Conservation (phyloP, 2,797 vertebrate genomes). For the Pristis pectinata region DNA sequence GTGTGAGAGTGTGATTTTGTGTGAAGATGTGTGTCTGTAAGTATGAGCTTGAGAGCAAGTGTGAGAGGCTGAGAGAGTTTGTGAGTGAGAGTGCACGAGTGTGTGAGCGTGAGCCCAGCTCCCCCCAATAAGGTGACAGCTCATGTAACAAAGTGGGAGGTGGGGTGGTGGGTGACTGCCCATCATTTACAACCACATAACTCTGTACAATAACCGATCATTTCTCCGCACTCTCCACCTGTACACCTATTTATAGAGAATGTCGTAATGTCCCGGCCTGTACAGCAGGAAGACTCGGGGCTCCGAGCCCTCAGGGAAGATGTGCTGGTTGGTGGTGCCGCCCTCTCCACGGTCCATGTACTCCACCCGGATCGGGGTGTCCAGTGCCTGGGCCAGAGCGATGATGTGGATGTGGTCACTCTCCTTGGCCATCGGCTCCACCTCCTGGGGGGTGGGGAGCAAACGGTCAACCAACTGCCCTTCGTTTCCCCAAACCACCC, state of each 20-base stretch:
- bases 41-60: no score
- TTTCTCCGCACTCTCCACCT: slow-evolving; percentile 48
- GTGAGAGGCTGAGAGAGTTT: no score
- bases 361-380: slow-evolving; percentile 85
- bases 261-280: slow-evolving; percentile 91
- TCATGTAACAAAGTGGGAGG: slow-evolving; percentile 53
- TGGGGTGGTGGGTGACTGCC: slow-evolving; percentile 51
- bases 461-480: not conserved
- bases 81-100: no score
- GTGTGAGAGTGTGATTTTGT: not conserved
- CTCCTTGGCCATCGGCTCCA: slow-evolving; percentile 93
- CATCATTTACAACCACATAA: slow-evolving; percentile 87
- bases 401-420: slow-evolving; percentile 98
- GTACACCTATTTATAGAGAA: slow-evolving; percentile 82
- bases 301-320: slow-evolving; percentile 84
- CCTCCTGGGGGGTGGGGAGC: slow-evolving; percentile 61
- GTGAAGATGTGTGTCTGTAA: no score
- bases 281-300: slow-evolving; percentile 91
- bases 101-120: not conserved
- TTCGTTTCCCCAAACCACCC: no score
- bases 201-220: slow-evolving; percentile 69
- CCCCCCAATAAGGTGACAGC: slow-evolving; percentile 44
- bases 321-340: slow-evolving; percentile 81
- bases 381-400: slow-evolving; percentile 81
- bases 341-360: slow-evolving; percentile 95